These are phyloP conservation scores for Batillaria attramentaria DNA, from an alignment of 1,140 invertebrate species.

Conservation along the genomic window DNA sequence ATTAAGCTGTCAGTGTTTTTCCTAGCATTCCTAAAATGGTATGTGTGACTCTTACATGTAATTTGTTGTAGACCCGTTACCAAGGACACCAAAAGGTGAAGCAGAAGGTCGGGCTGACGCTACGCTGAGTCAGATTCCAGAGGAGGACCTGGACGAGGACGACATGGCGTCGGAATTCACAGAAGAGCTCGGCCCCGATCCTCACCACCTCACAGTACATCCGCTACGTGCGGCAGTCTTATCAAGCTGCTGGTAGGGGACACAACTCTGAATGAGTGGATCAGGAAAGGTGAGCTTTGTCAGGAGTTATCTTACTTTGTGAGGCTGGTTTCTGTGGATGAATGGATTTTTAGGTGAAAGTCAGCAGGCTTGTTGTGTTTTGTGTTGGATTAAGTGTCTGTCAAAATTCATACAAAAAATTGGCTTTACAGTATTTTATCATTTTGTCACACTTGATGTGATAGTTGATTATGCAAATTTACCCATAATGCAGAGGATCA, in stretches of 20 bases:
- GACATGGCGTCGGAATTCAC: conserved; percentile 37
- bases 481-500: background rate
- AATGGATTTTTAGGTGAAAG: too few relatives aligned
- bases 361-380: background rate
- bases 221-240: conserved; percentile 63
- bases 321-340: background rate
- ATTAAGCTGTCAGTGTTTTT: too few relatives aligned
- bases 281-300: conserved; percentile 68
- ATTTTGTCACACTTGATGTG: too few relatives aligned
- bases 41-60: too few relatives aligned
- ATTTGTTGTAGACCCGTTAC: background rate
- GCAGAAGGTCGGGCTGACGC: background rate
- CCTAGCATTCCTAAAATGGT: too few relatives aligned
- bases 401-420: background rate
- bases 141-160: conserved; percentile 30
- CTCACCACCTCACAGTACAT: conserved; percentile 64
- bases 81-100: conserved; percentile 1
- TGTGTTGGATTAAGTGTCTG: background rate
- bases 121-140: conserved; percentile 28
- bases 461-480: background rate
- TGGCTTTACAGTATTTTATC: too few relatives aligned
- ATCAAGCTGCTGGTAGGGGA: conserved; percentile 68
- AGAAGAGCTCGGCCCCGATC: conserved; percentile 50
- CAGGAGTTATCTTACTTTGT: too few relatives aligned
- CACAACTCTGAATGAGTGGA: conserved; percentile 62